Evolutionary conservation across 2,888 invertebrate genomes (phyloP), one percentile per base, ranked within the genome.

Genomic region (Pedicia rivosa): DNA sequence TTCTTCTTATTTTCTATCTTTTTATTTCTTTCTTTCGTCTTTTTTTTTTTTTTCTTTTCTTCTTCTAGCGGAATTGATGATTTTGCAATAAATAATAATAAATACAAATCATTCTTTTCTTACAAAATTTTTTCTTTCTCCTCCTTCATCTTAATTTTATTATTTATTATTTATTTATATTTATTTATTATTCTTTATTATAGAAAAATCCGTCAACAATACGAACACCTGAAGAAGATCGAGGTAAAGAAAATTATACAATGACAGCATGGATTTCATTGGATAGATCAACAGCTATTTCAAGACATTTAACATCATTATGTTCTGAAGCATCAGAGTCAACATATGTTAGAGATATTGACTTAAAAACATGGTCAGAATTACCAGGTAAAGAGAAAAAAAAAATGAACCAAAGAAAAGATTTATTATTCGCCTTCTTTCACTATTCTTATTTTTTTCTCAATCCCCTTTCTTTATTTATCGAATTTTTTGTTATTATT

Each of bases 171-270:
- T 8, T 6, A 6, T 24, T 6, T 26, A 16, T 20, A 7, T 17
- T 26, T 6, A 3, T 17, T 12, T 7, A 27, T 29, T 28, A 13
- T n/a, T n/a, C n/a, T n/a, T n/a, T n/a, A 24, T 25, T 35, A 8
- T 26, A 35, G 63, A 73, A 72, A 66, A 88, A 88, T 63, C 84
- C 87, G 4, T 81, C 82, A 40, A 84, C 87, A 12, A 77, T 91
- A 27, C 70, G 94, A 22, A 75, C 78, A 2, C 88, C 92, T 0
- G 94, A 94, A 55, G 90, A 91, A 50, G 88, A 91, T 52, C 73
- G 77, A 45, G 87, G 87, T 3, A 76, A 80, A 54, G 78, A 81
- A 34, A 83, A 80, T 54, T 77, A 78, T 46, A 80, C 81, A 4
- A 78, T 91, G 68, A 86, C 88, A 47, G 75, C 86, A 37, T 76